Evolutionary conservation across 2,797 vertebrate genomes (phyloP).

Genomic region (Galago senegalensis): DNA sequence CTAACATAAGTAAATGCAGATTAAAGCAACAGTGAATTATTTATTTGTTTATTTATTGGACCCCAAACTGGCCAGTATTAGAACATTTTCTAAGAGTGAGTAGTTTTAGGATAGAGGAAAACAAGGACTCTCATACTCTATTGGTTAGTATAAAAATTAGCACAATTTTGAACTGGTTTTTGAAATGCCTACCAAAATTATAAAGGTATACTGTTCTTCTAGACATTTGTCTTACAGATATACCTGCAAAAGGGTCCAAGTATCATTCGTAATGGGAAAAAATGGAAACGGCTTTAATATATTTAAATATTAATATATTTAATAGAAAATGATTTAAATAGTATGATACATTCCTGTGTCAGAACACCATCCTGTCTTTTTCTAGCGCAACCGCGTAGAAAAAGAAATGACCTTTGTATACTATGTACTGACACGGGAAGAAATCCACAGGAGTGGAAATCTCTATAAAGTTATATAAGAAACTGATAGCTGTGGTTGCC

Average conservation of each 20-base stretch:
- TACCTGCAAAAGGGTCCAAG: neutral
- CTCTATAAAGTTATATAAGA: neutral
- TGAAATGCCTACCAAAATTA: neutral
- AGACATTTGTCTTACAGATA: conserved; percentile 4
- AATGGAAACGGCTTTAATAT: neutral
- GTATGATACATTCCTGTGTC: neutral
- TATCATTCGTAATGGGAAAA: neutral
- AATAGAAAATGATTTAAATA: neutral
- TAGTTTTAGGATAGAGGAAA: neutral
- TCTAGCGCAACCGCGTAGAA: neutral
- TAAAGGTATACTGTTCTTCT: neutral
- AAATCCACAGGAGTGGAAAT: neutral
- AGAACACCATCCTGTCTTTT: neutral
- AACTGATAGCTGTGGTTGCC: neutral
- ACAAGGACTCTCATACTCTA: neutral
- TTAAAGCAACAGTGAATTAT: conserved; percentile 10
- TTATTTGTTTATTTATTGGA: neutral
- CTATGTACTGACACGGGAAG: neutral
- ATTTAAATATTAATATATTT: neutral
- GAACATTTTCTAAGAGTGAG: neutral
- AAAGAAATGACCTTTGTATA: neutral
- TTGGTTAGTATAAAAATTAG: neutral
- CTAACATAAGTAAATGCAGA: neutral
- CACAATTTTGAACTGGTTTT: neutral
- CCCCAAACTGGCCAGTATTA: neutral